phyloP scores from a whole-genome alignment of 2,797 vertebrate genomes.

The Neostethus bicornis region DNA sequence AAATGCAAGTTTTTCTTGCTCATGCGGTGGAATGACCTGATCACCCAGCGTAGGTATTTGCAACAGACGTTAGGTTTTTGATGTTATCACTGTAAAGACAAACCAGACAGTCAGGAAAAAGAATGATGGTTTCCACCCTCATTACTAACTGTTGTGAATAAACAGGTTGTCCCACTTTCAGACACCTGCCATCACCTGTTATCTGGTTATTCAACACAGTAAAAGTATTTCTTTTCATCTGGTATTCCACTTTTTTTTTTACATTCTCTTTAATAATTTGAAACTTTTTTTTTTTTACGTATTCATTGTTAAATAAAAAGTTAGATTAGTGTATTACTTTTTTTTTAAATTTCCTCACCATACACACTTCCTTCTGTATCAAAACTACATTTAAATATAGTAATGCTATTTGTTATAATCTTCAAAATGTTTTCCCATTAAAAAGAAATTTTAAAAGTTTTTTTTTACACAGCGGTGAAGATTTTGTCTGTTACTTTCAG shows the following conservation, averaged over 20 bases:
- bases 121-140: slow-evolving; percentile 18
- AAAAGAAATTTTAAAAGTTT: too few species aligned
- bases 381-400: too few species aligned
- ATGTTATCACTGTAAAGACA: slow-evolving; percentile 46
- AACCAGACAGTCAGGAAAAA: slow-evolving; percentile 51
- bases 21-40: slow-evolving; percentile 8
- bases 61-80: slow-evolving; percentile 26
- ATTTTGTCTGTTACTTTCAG: background rate
- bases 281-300: too few species aligned
- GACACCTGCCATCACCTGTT: slow-evolving; percentile 24
- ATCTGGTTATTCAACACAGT: slow-evolving; percentile 1
- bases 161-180: slow-evolving; percentile 67
- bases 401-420: too few species aligned
- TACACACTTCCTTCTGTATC: too few species aligned
- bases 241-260: background rate
- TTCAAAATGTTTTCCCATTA: too few species aligned
- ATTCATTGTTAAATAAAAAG: too few species aligned
- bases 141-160: slow-evolving; percentile 26
- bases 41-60: slow-evolving; percentile 7
- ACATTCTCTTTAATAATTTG: background rate
- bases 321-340: too few species aligned
- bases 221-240: slow-evolving; percentile 24
- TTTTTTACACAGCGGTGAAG: background rate
- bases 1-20: slow-evolving; percentile 10
- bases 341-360: too few species aligned